Conservation (phyloP, 2,888 invertebrate genomes). For the Caenorhabditis uteleia region DNA sequence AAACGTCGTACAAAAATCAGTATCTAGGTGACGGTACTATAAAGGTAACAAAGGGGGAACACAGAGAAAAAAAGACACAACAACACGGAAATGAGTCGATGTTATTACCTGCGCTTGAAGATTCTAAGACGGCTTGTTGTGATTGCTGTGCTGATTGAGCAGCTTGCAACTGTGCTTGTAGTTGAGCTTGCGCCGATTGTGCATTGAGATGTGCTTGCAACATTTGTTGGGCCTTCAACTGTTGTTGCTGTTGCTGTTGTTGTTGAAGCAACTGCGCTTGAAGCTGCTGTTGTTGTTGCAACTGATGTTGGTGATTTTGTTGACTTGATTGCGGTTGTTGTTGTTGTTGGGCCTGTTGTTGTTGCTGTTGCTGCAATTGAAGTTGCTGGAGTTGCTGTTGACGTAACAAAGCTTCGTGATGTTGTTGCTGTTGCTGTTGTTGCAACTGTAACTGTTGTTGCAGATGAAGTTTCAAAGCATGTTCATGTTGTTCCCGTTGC, state of each 20-base stretch:
- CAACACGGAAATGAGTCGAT: too few relatives aligned
- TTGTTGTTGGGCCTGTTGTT: slow-evolving; percentile 2
- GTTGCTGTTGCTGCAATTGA: not conserved
- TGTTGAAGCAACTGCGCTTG: slow-evolving; percentile 1
- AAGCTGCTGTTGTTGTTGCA: slow-evolving; percentile 5
- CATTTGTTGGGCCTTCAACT: slow-evolving; percentile 13
- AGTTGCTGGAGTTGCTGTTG: slow-evolving; percentile 4
- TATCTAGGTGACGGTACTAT: too few relatives aligned
- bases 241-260: not conserved
- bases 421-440: slow-evolving; percentile 14
- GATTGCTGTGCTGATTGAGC: slow-evolving; percentile 1
- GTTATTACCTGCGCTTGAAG: too few relatives aligned
- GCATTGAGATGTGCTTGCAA: slow-evolving; percentile 1
- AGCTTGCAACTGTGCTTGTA: not conserved
- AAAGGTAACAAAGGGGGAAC: too few relatives aligned
- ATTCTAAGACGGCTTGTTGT: not conserved
- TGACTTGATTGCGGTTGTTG: slow-evolving; percentile 9
- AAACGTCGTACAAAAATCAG: too few relatives aligned
- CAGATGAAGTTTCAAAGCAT: slow-evolving; percentile 1
- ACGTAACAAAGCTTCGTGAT: slow-evolving; percentile 1
- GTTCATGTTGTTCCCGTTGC: not conserved
- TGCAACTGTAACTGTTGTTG: slow-evolving; percentile 7
- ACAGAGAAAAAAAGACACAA: too few relatives aligned
- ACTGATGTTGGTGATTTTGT: slow-evolving; percentile 10
- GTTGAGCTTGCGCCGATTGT: slow-evolving; percentile 11